Evolutionary conservation across 2,888 invertebrate species (phyloP).

Genomic region (Prenolepis imparis): DNA sequence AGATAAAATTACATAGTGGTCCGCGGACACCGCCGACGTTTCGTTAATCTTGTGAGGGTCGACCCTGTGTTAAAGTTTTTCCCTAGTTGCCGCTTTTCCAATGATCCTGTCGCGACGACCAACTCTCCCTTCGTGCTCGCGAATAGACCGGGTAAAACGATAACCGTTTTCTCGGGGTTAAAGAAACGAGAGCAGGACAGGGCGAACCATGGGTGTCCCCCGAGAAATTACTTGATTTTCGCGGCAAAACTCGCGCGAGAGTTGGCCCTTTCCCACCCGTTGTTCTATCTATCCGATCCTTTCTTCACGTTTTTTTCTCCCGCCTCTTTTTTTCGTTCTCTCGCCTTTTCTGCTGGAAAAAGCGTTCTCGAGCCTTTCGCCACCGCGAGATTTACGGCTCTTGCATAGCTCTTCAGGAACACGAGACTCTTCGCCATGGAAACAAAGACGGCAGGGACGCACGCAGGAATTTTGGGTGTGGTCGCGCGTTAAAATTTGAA

Average conservation of each 20-base stretch:
- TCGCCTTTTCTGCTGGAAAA: conserved; percentile 36
- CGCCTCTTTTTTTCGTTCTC: not conserved
- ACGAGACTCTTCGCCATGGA: conserved; percentile 32
- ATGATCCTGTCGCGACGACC: not conserved
- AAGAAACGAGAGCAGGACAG: not conserved
- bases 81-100: not conserved
- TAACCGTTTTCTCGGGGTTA: conserved; percentile 24
- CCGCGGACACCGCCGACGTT: no score
- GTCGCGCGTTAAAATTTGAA: not conserved
- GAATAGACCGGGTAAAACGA: not conserved
- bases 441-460: conserved; percentile 54
- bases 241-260: conserved; percentile 26
- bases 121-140: not conserved
- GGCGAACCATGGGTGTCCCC: conserved; percentile 41
- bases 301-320: conserved; percentile 8
- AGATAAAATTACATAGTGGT: conserved; percentile 1
- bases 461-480: conserved; percentile 6
- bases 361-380: conserved; percentile 37
- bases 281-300: conserved; percentile 17
- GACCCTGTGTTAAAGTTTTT: not conserved
- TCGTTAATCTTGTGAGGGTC: not conserved
- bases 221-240: conserved; percentile 71
- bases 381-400: conserved; percentile 67
- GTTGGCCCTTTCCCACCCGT: conserved; percentile 6
- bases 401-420: conserved; percentile 61